These are phyloP conservation scores for Cisticola juncidis DNA, from an alignment of 2,113 vertebrate genomes.

Conservation along the genomic window DNA sequence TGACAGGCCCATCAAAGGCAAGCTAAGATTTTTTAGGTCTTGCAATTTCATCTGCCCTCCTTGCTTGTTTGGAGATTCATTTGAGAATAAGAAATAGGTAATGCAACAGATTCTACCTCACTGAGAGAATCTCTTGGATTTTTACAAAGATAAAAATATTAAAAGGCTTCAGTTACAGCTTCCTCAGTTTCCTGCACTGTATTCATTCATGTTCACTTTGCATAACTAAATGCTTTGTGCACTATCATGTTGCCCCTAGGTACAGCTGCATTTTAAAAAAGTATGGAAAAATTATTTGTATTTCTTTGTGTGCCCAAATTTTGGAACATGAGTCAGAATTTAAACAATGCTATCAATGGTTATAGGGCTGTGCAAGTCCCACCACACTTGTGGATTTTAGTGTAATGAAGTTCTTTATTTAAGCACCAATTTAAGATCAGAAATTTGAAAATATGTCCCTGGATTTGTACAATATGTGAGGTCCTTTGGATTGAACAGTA, in stretches of 20 bases:
- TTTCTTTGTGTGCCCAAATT: not conserved
- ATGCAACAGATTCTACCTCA: not conserved
- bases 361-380: not conserved
- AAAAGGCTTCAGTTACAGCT: not conserved
- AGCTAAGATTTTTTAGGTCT: slow-evolving; percentile 19
- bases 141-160: not conserved
- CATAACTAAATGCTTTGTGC: not conserved
- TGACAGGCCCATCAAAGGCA: slow-evolving; percentile 16
- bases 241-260: not conserved
- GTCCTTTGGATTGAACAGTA: not conserved
- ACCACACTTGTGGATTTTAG: not conserved
- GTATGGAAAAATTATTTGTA: not conserved
- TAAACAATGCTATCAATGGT: not conserved
- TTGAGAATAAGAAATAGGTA: not conserved
- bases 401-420: not conserved
- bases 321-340: not conserved
- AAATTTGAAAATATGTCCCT: not conserved
- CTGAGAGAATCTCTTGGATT: not conserved
- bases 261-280: not conserved
- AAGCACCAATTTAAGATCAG: not conserved
- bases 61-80: slow-evolving; percentile 17
- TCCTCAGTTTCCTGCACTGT: not conserved
- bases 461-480: not conserved
- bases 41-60: not conserved
- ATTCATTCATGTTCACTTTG: not conserved